Evolutionary conservation across 2,888 invertebrate genomes (phyloP).

Genomic region (Helicoverpa assulta): DNA sequence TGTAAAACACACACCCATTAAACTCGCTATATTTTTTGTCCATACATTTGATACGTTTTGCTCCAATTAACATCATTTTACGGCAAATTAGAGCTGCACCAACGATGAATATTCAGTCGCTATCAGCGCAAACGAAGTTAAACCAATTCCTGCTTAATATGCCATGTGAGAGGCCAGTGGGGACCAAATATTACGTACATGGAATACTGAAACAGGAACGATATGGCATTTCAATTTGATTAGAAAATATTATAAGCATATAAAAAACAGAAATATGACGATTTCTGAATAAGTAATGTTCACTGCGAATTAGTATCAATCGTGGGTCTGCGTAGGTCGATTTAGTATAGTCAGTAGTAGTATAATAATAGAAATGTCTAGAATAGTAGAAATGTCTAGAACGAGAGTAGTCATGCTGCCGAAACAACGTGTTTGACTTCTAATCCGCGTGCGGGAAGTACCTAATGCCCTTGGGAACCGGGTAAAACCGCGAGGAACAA

Average conservation of each 20-base stretch:
- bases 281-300: too few relatives aligned
- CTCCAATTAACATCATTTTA: constrained; percentile 13
- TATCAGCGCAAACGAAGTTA: constrained; percentile 46
- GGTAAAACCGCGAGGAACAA: too few relatives aligned
- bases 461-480: too few relatives aligned
- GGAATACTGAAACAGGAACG: constrained; percentile 17
- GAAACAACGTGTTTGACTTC: too few relatives aligned
- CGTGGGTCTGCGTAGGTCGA: too few relatives aligned
- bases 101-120: constrained; percentile 38
- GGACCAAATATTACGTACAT: constrained; percentile 42
- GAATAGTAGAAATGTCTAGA: too few relatives aligned
- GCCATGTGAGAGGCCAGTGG: constrained; percentile 48
- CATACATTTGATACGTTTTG: not conserved
- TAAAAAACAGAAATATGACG: too few relatives aligned
- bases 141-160: constrained; percentile 56
- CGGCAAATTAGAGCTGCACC: constrained; percentile 30
- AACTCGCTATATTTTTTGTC: not conserved
- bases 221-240: constrained; percentile 11
- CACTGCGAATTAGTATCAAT: too few relatives aligned
- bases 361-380: too few relatives aligned
- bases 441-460: too few relatives aligned
- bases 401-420: too few relatives aligned
- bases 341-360: too few relatives aligned
- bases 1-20: not conserved
- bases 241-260: not conserved